phyloP scores from a whole-genome alignment of 2,888 invertebrate genomes.

The Polymixis lichenea region DNA sequence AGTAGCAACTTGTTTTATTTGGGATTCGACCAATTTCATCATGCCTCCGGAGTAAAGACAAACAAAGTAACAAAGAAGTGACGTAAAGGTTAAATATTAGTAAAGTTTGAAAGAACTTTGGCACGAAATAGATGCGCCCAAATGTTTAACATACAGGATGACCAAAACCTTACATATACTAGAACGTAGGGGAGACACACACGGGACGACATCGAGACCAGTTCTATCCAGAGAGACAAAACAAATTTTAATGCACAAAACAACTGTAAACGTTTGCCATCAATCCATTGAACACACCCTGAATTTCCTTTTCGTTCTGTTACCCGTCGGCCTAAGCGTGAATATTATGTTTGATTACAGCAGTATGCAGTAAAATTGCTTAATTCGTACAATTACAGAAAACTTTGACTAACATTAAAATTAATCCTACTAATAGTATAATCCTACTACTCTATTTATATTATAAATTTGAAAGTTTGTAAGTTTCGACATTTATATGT shows the following conservation, averaged over 20 bases:
- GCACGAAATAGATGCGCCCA: constrained; percentile 49
- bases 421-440: no score
- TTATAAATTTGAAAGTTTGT: no score
- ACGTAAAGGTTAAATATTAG: constrained; percentile 81
- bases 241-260: constrained; percentile 46
- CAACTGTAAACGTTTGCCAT: constrained; percentile 39
- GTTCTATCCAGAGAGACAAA: constrained; percentile 36
- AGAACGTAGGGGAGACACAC: constrained; percentile 5
- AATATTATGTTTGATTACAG: constrained; percentile 17
- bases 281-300: constrained; percentile 35
- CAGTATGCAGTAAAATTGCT: background rate
- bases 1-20: constrained; percentile 46
- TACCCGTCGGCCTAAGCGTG: background rate
- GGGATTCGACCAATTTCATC: constrained; percentile 64
- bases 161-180: constrained; percentile 17
- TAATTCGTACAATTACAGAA: background rate
- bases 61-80: constrained; percentile 71
- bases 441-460: no score
- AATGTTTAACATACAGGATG: constrained; percentile 55
- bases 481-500: no score
- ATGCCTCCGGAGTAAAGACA: constrained; percentile 65
- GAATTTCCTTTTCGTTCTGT: constrained; percentile 24
- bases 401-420: background rate
- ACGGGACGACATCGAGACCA: constrained; percentile 7
- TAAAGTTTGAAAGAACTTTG: constrained; percentile 74